These are phyloP conservation scores for Philopotamus ludificatus DNA, from an alignment of 1,140 invertebrate genomes.

Conservation along the genomic window DNA sequence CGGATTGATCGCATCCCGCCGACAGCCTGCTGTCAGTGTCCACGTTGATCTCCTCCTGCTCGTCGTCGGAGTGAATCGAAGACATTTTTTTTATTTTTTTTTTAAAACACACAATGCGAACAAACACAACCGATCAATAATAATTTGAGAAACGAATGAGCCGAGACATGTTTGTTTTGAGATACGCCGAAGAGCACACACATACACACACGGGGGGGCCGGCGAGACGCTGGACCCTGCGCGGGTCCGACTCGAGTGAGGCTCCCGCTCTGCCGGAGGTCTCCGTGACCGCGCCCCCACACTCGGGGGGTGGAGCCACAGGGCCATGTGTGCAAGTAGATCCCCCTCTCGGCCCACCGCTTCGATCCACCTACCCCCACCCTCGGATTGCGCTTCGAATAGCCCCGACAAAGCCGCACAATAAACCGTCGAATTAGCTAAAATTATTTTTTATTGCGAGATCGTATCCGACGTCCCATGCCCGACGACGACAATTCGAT, in stretches of 20 bases:
- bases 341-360: too few species aligned
- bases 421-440: too few species aligned
- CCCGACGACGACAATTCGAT: neutral
- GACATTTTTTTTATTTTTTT: constrained; percentile 45
- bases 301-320: neutral
- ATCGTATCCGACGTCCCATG: neutral
- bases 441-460: too few species aligned
- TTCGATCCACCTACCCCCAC: too few species aligned
- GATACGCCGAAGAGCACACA: too few species aligned
- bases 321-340: neutral
- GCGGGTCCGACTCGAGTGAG: constrained; percentile 16
- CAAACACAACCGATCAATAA: neutral
- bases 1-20: constrained; percentile 54
- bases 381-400: too few species aligned
- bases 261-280: neutral
- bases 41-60: constrained; percentile 62
- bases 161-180: too few species aligned
- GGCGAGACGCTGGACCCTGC: neutral
- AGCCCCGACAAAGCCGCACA: too few species aligned
- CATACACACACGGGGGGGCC: neutral
- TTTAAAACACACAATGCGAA: neutral
- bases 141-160: neutral
- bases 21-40: constrained; percentile 62
- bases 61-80: constrained; percentile 59
- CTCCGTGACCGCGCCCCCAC: neutral